Evolutionary conservation across 2,888 invertebrate species (phyloP), one percentile per base, ranked within the genome.

Genomic region (Chironomus tentans): DNA sequence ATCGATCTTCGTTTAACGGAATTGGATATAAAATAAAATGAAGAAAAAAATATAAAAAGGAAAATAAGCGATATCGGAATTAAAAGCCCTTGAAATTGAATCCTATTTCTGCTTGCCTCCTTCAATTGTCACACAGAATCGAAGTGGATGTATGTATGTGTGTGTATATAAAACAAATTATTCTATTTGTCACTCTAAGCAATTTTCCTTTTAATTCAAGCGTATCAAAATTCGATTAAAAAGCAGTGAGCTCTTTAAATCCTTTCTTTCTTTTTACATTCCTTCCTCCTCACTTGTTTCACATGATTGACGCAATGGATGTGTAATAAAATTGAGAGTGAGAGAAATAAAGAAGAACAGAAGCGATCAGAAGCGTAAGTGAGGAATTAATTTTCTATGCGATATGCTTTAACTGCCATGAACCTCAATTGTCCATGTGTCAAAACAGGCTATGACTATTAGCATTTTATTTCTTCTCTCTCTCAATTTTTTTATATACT

Each of bases 21-120:
- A 38, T 38, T 38, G 38, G 38, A 38, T 38, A 38, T 38, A 2
- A 38, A 38, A 38, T 38, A 38, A 38, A 10, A 38, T 10, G 38
- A 38, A 38, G 38, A 38, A 38, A 38, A 38, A 38, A 6, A 28
- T 6, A 28, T 15, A 18, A 38, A 13, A 13, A 7, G n/a, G 24
- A 13, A 6, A 46, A 28, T n/a, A 28, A 38, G 68, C 28, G 13
- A 38, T 68, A 50, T 71, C 61, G 71, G 65, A 71, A 71, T 71
- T 71, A 71, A 71, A 71, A 56, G 71, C 71, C 71, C 71, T 71
- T 71, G 71, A 71, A 71, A 71, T 71, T 71, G 61, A 71, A 71
- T 71, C 71, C 38, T 46, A 68, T 68, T 71, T 71, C 10, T 71
- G 10, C 15, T 56, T 38, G 7, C 28, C 24, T 71, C 56, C 56